Conservation (phyloP, 1,140 invertebrate genomes). For the Drosophila setifemur region DNA sequence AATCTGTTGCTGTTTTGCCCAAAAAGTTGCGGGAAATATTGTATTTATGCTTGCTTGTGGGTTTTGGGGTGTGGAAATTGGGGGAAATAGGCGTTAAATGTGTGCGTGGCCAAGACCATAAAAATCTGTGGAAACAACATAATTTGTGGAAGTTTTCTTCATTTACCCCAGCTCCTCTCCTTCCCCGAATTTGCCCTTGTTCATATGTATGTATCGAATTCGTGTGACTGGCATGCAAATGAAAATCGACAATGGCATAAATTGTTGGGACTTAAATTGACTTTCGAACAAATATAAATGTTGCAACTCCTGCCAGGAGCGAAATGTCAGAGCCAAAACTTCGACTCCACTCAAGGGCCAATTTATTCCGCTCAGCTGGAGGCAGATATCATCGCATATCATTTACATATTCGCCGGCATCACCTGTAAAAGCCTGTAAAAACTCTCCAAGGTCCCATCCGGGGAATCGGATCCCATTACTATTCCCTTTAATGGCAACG, state of each 20-base stretch:
- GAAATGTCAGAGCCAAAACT: not conserved
- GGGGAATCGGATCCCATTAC: constrained; percentile 20
- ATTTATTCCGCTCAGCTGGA: constrained; percentile 48
- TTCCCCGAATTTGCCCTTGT: not conserved
- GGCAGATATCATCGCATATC: constrained; percentile 40
- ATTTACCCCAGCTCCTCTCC: not conserved
- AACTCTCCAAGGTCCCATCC: constrained; percentile 26
- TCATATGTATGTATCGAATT: constrained; percentile 1
- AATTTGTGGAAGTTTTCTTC: constrained; percentile 16
- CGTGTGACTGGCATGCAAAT: constrained; percentile 51
- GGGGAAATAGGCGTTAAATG: constrained; percentile 64
- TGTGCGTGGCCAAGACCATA: constrained; percentile 37
- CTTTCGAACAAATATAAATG: constrained; percentile 49
- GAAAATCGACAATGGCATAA: constrained; percentile 47
- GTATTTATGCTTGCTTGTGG: constrained; percentile 33
- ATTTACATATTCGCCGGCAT: constrained; percentile 48
- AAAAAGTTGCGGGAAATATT: constrained; percentile 45
- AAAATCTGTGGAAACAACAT: constrained; percentile 47
- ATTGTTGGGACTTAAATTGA: constrained; percentile 46
- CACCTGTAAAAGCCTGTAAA: constrained; percentile 36
- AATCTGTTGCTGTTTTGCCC: constrained; percentile 53
- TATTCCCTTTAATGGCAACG: constrained; percentile 19
- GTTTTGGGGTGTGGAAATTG: not conserved
- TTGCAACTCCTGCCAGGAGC: constrained; percentile 2
- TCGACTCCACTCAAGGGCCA: constrained; percentile 21